Evolutionary conservation across 2,113 vertebrate genomes (phyloP), one percentile per base, ranked within the genome.

Genomic region (Irena cyanogastra): DNA sequence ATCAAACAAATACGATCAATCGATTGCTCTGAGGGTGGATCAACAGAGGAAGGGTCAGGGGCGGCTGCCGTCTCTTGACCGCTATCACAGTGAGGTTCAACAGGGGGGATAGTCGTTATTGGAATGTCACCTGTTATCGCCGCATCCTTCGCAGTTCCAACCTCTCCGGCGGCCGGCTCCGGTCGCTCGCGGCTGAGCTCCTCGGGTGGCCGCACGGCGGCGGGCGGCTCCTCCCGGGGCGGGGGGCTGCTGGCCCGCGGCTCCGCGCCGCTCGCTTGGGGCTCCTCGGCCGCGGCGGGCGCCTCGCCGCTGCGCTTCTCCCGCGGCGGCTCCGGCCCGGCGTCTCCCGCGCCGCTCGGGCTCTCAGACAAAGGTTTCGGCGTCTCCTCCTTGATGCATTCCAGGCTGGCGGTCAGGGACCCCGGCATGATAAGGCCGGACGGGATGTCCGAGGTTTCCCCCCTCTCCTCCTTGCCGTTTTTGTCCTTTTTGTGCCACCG

Each of bases 11-110:
- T 98, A 97, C 98, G 98, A 89, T 97, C 98, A 95, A 98, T 98
- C 57, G 98, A 98, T 30, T 98, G 99, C 89, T 99, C 99, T n/a
- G 99, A 99, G 94, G 99, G 99, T 49, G 99, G 99, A 95, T 99
- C 99, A 31, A 97, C 87, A 93, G 98, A 98, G 98, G 98, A 98
- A 85, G 98, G 98, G 94, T 99, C 98, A 96, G 98, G 93, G 98
- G 98, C 94, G 56, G 97, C 96, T 92, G 97, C 97, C 94, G 87
- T 87, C 93, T 98, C 98, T 96, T 93, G 97, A 94, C 97, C 96
- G 90, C 98, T 92, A 96, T 98, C 97, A 95, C 97, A 87, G 75
- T 97, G 97, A 75, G 97, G 96, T 97, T 97, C 98, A 96, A 97
- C 95, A 94, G 83, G 96, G 97, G 97, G 97, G 87, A 91, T 95